Base-by-base conservation (phyloP, 1,140 invertebrate species). In the Tyrophagus putrescentiae region DNA sequence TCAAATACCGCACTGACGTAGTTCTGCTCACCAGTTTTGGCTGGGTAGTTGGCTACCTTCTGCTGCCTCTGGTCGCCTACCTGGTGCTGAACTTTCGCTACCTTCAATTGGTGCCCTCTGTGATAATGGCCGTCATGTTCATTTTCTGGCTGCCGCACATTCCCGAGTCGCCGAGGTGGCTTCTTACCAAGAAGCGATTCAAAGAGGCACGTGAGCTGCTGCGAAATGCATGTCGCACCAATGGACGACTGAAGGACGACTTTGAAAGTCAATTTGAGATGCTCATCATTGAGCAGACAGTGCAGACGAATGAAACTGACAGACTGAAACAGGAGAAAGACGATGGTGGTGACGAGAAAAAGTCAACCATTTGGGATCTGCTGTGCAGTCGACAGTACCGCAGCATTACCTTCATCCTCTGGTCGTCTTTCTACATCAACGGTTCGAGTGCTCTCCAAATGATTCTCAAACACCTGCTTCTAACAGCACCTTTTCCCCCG, bases 1-100 rank as follows among this genome's bases (percentile, higher is more conserved):
- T 84, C 0, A 75, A 75, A 34, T 84, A 82, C 68, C 76, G 86
- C 45, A 76, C 82, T 32, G 75, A 85, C 50, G 82, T 84, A 48
- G 84, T 85, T 11, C 80, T 85, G 42, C 79, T 83, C 4, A 80
- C 79, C 65, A 82, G 85, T 72, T 77, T 83, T 71, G 85, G 85
- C 69, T 90, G 87, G 72, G 83, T 83, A 0, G 67, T 79, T 27
- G 85, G 85, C 29, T 84, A 84, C 57, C 79, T 86, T 68, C 71
- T 84, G 32, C 82, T 82, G 1, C 80, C 82, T 4, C 73, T 70
- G 0, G 80, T 85, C 67, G 84, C 82, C 1, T 85, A 82, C 70
- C 77, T 79, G 32, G 76, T 89, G 23, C 76, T 74, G 27, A 77
- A 87, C 63, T 90, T 85, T 85, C 75, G 82, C 65, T 73, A 72